phyloP scores from a whole-genome alignment of 2,888 invertebrate species.

The Drosophila mettleri region DNA sequence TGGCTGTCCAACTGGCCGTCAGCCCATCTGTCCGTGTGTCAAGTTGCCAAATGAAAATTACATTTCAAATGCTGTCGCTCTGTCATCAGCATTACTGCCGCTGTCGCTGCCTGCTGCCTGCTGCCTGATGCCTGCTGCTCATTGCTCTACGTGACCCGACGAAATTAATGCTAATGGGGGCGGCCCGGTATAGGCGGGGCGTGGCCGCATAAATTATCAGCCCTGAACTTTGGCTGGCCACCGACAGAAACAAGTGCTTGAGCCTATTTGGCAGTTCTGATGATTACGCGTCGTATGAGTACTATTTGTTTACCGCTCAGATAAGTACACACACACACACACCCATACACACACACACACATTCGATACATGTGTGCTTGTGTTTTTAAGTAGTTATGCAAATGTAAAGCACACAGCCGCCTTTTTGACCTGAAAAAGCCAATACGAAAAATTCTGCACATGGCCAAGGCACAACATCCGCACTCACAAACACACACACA shows the following conservation, averaged over 20 bases:
- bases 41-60: conserved; percentile 61
- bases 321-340: conserved; percentile 28
- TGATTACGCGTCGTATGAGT: conserved; percentile 67
- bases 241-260: conserved; percentile 15
- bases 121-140: conserved; percentile 7
- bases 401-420: conserved; percentile 69
- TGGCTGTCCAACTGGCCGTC: conserved; percentile 20
- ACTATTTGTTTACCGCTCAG: conserved; percentile 62
- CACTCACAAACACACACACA: conserved; percentile 10
- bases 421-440: conserved; percentile 73
- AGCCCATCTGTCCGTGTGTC: conserved; percentile 22
- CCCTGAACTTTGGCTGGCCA: conserved; percentile 63
- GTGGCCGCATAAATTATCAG: conserved; percentile 43
- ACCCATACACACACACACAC: conserved; percentile 18
- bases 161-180: conserved; percentile 47
- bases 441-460: conserved; percentile 59
- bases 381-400: conserved; percentile 69
- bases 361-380: conserved; percentile 11
- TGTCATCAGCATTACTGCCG: conserved; percentile 46
- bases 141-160: conserved; percentile 70
- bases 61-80: conserved; percentile 63
- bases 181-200: conserved; percentile 11
- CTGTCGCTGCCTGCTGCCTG: conserved; percentile 16
- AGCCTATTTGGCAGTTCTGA: conserved; percentile 40
- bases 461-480: conserved; percentile 30